Percentiles rank a stretch among this genome's conserved stretches.
Conservation (phyloP, 1,140 invertebrate species). For the Cydia strobilella region DNA sequence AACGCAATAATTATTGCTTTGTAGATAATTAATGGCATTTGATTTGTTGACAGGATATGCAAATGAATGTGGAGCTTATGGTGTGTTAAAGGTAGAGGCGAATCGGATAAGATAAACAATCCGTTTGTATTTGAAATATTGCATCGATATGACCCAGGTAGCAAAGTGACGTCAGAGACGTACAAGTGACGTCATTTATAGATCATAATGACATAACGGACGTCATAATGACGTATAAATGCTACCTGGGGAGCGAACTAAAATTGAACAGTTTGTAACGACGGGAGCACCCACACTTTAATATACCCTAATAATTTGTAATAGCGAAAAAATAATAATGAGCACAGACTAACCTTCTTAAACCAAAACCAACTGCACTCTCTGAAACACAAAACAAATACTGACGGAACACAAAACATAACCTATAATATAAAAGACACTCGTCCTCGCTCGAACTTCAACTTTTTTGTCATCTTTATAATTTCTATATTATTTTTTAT, state of each 20-base stretch:
- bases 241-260: too few relatives aligned
- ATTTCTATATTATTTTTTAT: conserved; percentile 20
- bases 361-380: conserved; percentile 11
- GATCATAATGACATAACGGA: too few relatives aligned
- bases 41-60: not conserved
- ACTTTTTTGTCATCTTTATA: conserved; percentile 13
- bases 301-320: not conserved
- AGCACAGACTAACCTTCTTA: conserved; percentile 16
- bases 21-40: conserved; percentile 6
- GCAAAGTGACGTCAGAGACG: too few relatives aligned
- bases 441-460: conserved; percentile 16
- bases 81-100: not conserved
- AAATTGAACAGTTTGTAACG: too few relatives aligned
- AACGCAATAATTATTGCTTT: not conserved
- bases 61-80: not conserved
- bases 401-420: conserved; percentile 3
- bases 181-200: too few relatives aligned
- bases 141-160: too few relatives aligned
- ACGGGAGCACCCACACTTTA: not conserved
- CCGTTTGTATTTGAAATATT: not conserved
- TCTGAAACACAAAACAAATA: conserved; percentile 14
- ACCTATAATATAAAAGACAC: conserved; percentile 15
- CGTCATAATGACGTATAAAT: too few relatives aligned
- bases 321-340: not conserved
- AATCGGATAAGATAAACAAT: too few relatives aligned